Conservation (phyloP, 2,888 invertebrate genomes). For the Tetranychus truncatus region DNA sequence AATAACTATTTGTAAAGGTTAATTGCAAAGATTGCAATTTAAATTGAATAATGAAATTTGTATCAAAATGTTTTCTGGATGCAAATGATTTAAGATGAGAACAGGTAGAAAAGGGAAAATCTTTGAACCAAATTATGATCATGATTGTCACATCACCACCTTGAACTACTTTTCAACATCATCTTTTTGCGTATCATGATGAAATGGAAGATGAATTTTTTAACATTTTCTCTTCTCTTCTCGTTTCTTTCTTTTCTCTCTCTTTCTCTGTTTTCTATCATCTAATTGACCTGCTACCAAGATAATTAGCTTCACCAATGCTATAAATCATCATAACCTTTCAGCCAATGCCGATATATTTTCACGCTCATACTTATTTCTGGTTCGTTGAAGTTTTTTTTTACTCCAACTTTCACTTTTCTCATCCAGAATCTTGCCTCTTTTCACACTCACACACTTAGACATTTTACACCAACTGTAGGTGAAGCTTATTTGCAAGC, state of each 20-base stretch:
- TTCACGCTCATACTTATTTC: not conserved
- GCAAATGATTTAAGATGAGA: not conserved
- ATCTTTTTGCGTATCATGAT: not conserved
- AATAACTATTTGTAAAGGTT: no score
- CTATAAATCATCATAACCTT: not conserved
- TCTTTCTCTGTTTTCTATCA: not conserved
- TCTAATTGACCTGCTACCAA: conserved; percentile 3
- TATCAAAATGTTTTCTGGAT: not conserved
- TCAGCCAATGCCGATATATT: not conserved
- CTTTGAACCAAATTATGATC: not conserved
- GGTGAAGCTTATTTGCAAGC: no score
- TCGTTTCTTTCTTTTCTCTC: conserved; percentile 8
- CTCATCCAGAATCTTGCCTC: not conserved
- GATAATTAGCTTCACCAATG: not conserved
- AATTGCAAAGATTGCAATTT: no score
- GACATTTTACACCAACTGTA: no score
- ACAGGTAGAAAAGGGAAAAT: no score
- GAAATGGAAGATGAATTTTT: not conserved
- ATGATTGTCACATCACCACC: not conserved
- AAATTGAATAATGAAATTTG: not conserved
- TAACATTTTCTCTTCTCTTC: conserved; percentile 4
- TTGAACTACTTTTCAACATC: not conserved
- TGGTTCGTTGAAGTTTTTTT: not conserved
- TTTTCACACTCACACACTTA: not conserved
- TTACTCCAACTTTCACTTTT: not conserved